Base-by-base conservation (phyloP, 2,113 vertebrate genomes). In the Bufo bufo region DNA sequence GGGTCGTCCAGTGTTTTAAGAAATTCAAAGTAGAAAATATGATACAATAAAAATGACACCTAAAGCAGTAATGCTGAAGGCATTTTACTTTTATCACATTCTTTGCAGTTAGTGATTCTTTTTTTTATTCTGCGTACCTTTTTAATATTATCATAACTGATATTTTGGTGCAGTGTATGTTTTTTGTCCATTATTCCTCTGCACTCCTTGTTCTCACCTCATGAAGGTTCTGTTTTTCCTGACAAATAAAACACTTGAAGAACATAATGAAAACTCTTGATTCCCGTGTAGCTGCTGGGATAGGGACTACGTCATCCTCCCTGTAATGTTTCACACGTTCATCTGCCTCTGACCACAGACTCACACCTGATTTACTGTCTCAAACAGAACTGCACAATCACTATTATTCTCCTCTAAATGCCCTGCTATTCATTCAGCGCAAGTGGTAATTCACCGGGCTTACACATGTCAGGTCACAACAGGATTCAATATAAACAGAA, bases 301-400 rank as follows among this genome's bases (percentile, higher is more conserved):
- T 69, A 6, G 23, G 9, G 23, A 77, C 23, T 12, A 87, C 49
- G 85, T 87, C 20, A 80, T 23, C 52, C 58, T 86, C 50, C 59
- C 4, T 80, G 77, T 54, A 71, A 69, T 20, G 61, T 80, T 61
- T 69, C 75, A 79, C 77, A 12, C 19, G 17, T 63, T 49, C 13
- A n/a, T 86, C 74, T 50, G n/a, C 52, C 45, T 77, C 71, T 80
- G 33, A 80, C 61, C 77, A 71, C 49, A 50, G 61, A 69, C 85
- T 66, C 85, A 85, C 75, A 78, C 58, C 45, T 63, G 11, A 86
- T 79, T 86, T 86, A 77, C 43, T 71, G 82, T 56, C 82, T 84
- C 52, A 33, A 58, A 13, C 19, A n/a, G 43, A 33, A 47, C 66
- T n/a, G 56, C 59, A n/a, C 72, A 77, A 77, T 85, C 19, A 49